Evolutionary conservation across 2,888 invertebrate species (phyloP), one percentile per base, ranked within the genome.

Genomic region (Sericinus montela): DNA sequence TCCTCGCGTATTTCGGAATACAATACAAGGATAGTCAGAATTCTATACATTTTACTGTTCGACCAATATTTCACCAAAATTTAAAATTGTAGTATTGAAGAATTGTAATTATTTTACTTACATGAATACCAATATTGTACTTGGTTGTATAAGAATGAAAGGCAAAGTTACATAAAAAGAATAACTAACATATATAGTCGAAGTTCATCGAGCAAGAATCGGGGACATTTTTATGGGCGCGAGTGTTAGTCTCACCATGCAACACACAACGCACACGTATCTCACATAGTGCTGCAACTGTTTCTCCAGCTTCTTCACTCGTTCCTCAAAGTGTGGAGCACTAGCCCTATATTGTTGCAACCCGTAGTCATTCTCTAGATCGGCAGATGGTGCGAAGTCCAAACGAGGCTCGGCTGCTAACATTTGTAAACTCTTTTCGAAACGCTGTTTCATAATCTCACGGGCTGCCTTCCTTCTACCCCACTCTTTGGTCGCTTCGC

Each of bases 341-440:
- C 93, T 94, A 77, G 95, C 95, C 44, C 96, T 91, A 81, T 96
- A 97, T 68, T 96, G 91, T 81, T 94, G 95, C 67, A 96, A 91
- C 19, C 95, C 94, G 51, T 81, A 79, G 83, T 95, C 95, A 82
- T 96, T 94, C 81, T 95, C 94, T 69, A 95, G 92, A 52, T 94
- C 93, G 3, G 90, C 89, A 23, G 92, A 91, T 41, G 91, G 91
- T 44, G 90, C 86, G 32, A 80, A 69, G 39, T 88, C 87, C 58
- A 91, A 81, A 53, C 93, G 91, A 40, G 92, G 93, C 74, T 95
- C 95, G 1, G 93, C 92, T 65, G 95, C 94, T 63, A 96, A 81
- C 94, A 96, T 94, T 78, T 94, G 94, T 82, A 96, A 90, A 74
- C 95, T 96, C 81, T 95, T 95, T 78, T 96, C 95, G 69, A 95